Base-by-base conservation (phyloP, 2,888 invertebrate species). In the Scotopteryx bipunctaria region DNA sequence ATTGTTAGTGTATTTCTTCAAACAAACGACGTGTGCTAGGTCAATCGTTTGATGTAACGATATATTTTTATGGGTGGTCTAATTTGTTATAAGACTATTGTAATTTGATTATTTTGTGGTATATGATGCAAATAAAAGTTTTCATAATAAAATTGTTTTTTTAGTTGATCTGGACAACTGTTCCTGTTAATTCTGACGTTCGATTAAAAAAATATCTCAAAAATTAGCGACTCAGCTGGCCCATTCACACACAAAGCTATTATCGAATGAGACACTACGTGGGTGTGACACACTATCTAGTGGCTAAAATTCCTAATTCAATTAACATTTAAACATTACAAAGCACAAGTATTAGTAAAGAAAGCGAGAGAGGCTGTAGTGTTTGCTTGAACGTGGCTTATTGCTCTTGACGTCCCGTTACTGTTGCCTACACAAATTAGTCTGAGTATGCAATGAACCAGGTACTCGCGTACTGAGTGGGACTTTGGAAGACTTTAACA, bases 1-100 rank as follows among this genome's bases (percentile, higher is more conserved):
- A 85, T 81, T 81, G 84, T 87, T 79, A 73, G 75, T 79, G 73
- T 82, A 82, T 84, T 85, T 83, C 76, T 81, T 84, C 64, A 78
- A 78, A 84, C 78, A 83, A 83, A 81, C 76, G 79, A 81, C 64
- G 67, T 69, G 69, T 70, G 62, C 60, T 69, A 67, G 65, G 64
- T 71, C 73, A 72, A 69, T 65, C 51, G 60, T 67, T 58, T 61
- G 63, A 64, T 66, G 65, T 64, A 61, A 67, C 73, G 60, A 65
- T 49, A 13, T 40, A 9, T 27, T 42, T 55, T 50, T 49, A 63
- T 73, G 85, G 87, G 86, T 86, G 87, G 84, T 83, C 86, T 13
- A 36, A 11, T 27, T 11, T 27, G 23, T 23, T 3, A 23, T 23
- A 11, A 27, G 3, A 27, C 1, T 11, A 27, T 23, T 6, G 4